Evolutionary conservation across 2,113 vertebrate species (phyloP).

Genomic region (human): GRCh38 chr18:36699001-36699500

Average conservation of each 20-base stretch:
- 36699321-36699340: neutral
- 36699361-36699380: neutral
- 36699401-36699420: neutral
- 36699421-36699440: neutral
- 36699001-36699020: neutral
- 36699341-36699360: neutral
- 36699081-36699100: neutral
- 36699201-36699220: neutral
- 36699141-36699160: neutral
- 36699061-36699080: neutral
- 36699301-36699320: neutral
- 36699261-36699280: neutral
- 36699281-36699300: slow-evolving; percentile 8
- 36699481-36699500: neutral
- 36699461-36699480: neutral
- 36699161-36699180: neutral
- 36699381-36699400: neutral
- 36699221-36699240: neutral
- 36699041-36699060: neutral
- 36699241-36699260: neutral
- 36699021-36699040: neutral
- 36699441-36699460: neutral
- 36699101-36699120: neutral
- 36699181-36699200: neutral
- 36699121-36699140: neutral